Percentiles rank a stretch among this genome's conserved stretches.
Conservation (phyloP, 1,140 invertebrate genomes). For the Drosophila funebris region DNA sequence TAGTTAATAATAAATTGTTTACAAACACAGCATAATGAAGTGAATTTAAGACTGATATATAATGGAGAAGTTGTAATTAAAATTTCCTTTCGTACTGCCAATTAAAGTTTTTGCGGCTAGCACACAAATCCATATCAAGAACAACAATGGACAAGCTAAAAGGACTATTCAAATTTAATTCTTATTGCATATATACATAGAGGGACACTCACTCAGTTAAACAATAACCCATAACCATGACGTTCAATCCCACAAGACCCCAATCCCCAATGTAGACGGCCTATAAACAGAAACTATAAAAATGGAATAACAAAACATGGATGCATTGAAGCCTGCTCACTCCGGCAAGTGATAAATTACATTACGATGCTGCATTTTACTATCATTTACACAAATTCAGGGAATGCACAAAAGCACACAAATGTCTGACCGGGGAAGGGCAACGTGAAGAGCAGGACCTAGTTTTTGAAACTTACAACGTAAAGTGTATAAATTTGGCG, state of each 20-base stretch:
- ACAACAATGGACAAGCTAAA: conserved; percentile 24
- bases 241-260: conserved; percentile 30
- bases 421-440: background rate
- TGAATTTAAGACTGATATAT: background rate
- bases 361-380: conserved; percentile 64
- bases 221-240: conserved; percentile 24
- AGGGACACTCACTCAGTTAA: conserved; percentile 20
- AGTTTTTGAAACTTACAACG: conserved; percentile 44
- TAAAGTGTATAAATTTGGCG: conserved; percentile 61
- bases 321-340: background rate
- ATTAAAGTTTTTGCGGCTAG: conserved; percentile 28
- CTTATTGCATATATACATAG: background rate
- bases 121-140: conserved; percentile 26
- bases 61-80: too few relatives aligned
- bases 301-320: conserved; percentile 26
- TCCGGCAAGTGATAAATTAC: conserved; percentile 64
- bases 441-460: background rate
- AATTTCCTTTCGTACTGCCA: conserved; percentile 34
- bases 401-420: conserved; percentile 11
- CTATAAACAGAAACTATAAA: conserved; percentile 56
- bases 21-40: too few relatives aligned
- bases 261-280: conserved; percentile 6
- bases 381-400: conserved; percentile 67
- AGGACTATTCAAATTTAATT: conserved; percentile 18
- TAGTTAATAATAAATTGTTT: background rate